Evolutionary conservation across 2,888 invertebrate species (phyloP), one percentile per base, ranked within the genome.

Genomic region (Orthosia gracilis): DNA sequence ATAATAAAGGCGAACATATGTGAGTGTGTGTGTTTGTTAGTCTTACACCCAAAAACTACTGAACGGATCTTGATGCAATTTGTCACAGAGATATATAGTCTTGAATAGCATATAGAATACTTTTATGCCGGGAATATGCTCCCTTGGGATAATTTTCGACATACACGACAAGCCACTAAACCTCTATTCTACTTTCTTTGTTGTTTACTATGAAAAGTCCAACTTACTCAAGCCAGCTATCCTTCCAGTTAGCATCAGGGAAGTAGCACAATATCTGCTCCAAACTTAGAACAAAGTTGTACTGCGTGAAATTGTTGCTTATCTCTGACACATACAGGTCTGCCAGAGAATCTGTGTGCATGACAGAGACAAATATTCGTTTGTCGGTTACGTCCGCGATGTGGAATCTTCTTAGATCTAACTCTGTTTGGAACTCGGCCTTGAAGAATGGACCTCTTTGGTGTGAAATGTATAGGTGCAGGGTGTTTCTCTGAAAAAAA

Each of bases 331-430:
- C 98, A 89, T 99, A 99, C 72, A 99, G 96, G 92, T 99, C 97
- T 5, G 98, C 97, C 31, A 97, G 91, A 18, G 97, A 97, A 78
- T 98, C 97, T 0, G 97, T 97, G 93, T 99, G 98, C 92, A 98
- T 98, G 69, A 98, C 98, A 87, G 98, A 98, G 81, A 99, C 97
- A 91, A 99, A 97, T 81, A 98, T 97, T 94, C 98, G 97, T 87
- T 97, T 97, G 86, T 98, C 98, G 0, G 98, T 97, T 18, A 98
- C 98, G 91, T 99, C 99, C 0, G 98, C 98, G 66, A 99, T 97
- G 91, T 98, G 98, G 92, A 98, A 98, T 91, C 98, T 98, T 83
- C 91, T 95, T 15, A 97, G 91, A 72, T 97, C 97, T 64, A 98
- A 91, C 82, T 97, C 97, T 0, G 98, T 97, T 85, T 98, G 98